A percentile compares a stretch with the other conserved stretches of the same genome.
These are phyloP conservation scores for Polietes domitor DNA, from an alignment of 2,888 invertebrate species.

Conservation along the genomic window DNA sequence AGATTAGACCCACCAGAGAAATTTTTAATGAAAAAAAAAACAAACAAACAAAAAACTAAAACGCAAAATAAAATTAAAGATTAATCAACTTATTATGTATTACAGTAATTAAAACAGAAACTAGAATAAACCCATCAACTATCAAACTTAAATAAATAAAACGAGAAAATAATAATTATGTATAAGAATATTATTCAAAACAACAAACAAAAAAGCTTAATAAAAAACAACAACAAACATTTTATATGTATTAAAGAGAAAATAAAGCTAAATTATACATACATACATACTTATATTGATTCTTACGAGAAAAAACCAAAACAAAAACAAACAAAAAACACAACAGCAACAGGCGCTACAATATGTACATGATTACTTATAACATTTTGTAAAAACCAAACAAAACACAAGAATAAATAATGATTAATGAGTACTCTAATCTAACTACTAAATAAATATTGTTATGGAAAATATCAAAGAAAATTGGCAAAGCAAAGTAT, in stretches of 20 bases:
- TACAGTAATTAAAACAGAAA: conserved; percentile 50
- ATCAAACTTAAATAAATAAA: conserved; percentile 50
- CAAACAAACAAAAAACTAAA: conserved; percentile 29
- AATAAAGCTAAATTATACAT: conserved; percentile 46
- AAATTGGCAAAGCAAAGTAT: conserved; percentile 41
- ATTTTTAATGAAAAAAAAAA: conserved; percentile 50
- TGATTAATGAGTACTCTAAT: conserved; percentile 50
- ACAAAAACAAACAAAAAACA: too few relatives aligned
- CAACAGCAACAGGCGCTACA: conserved; percentile 74
- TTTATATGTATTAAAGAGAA: conserved; percentile 54
- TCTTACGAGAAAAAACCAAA: neutral
- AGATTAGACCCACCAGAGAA: conserved; percentile 70
- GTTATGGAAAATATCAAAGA: conserved; percentile 35
- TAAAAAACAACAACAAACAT: conserved; percentile 45
- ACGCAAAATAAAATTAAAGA: conserved; percentile 18
- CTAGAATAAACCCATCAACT: conserved; percentile 60
- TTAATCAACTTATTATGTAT: conserved; percentile 30
- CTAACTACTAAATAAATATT: conserved; percentile 45
- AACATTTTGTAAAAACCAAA: conserved; percentile 66
- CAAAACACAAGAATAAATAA: conserved; percentile 32
- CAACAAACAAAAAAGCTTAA: conserved; percentile 45
- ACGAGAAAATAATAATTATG: conserved; percentile 43
- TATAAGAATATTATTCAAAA: conserved; percentile 39
- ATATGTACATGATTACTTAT: conserved; percentile 75
- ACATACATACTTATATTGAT: conserved; percentile 20